A percentile compares a stretch with the other conserved stretches of the same genome.
These are phyloP conservation scores for Chaetodon auriga DNA, from an alignment of 2,113 vertebrate species.

Conservation along the genomic window DNA sequence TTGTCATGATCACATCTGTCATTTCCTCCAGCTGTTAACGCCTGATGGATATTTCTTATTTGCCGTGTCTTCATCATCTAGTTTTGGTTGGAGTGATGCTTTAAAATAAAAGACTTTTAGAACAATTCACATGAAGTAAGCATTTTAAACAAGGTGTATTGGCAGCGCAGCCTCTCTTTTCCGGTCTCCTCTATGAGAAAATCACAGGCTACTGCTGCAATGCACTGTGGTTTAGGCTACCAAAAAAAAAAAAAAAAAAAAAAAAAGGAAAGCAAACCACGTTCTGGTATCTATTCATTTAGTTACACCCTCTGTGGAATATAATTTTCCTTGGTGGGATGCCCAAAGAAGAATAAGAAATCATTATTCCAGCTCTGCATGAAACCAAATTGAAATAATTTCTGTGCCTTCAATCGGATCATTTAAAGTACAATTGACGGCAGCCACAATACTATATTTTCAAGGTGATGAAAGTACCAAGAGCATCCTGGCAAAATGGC, in stretches of 20 bases:
- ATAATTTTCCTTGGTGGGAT: background rate
- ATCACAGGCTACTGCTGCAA: constrained; percentile 18
- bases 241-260: too few relatives aligned
- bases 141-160: constrained; percentile 10
- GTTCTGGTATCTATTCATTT: constrained; percentile 7
- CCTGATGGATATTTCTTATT: background rate
- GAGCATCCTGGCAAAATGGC: background rate
- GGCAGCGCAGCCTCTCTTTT: background rate
- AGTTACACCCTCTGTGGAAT: background rate
- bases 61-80: background rate
- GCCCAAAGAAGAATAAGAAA: background rate
- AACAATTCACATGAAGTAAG: background rate
- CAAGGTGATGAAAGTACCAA: constrained; percentile 24
- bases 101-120: constrained; percentile 1
- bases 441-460: constrained; percentile 20
- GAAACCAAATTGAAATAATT: constrained; percentile 10
- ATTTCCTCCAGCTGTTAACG: background rate
- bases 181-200: constrained; percentile 14
- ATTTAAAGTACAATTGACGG: constrained; percentile 3
- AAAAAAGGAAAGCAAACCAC: background rate
- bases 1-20: constrained; percentile 11
- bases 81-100: background rate
- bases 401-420: background rate
- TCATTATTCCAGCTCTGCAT: constrained; percentile 5
- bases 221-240: background rate